Percentiles rank a stretch among this genome's conserved stretches.
phyloP scores from a whole-genome alignment of 2,113 vertebrate species.

The Camelus bactrianus region DNA sequence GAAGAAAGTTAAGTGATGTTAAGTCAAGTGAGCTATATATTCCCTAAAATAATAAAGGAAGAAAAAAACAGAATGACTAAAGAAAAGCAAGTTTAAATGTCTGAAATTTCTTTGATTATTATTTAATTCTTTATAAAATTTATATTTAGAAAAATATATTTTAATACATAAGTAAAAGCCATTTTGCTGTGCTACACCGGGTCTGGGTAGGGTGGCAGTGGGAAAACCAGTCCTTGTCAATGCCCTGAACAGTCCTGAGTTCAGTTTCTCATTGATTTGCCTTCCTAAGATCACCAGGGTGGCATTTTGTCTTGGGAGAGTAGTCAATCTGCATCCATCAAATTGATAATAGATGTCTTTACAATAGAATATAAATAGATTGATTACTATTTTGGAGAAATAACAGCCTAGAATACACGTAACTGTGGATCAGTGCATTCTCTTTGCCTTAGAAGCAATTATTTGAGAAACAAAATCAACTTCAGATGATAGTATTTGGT shows the following conservation, averaged over 20 bases:
- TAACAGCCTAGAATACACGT: background rate
- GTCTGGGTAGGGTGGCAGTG: background rate
- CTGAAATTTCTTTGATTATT: background rate
- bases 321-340: background rate
- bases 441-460: conserved; percentile 37
- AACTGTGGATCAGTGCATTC: background rate
- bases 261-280: background rate
- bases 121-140: conserved; percentile 4
- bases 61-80: background rate
- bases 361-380: conserved; percentile 5
- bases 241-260: background rate
- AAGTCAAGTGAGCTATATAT: background rate
- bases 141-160: background rate
- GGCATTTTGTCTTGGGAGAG: background rate
- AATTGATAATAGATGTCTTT: background rate
- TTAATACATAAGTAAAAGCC: background rate
- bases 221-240: background rate
- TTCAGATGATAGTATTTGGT: background rate
- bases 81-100: conserved; percentile 11
- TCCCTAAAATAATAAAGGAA: background rate
- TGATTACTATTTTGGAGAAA: background rate
- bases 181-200: background rate
- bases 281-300: background rate
- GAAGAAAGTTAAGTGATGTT: background rate
- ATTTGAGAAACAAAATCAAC: conserved; percentile 45